Evolutionary conservation across 2,888 invertebrate species (phyloP).

Genomic region (Apodemia zela): DNA sequence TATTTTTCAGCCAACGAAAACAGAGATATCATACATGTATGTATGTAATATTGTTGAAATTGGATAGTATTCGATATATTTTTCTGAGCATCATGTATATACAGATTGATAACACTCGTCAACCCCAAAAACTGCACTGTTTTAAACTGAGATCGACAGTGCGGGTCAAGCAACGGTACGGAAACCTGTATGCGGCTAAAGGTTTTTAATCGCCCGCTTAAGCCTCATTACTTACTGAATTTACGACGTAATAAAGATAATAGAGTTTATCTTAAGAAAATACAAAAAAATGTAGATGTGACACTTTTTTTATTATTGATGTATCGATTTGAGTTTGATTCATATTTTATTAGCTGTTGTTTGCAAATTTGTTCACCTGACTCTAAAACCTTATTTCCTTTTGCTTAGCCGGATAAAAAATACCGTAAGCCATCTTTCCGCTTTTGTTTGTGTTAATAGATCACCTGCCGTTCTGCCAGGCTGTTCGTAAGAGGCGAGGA

Average conservation of each 20-base stretch:
- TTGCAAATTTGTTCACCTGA: too few relatives aligned
- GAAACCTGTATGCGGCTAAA: slow-evolving; percentile 58
- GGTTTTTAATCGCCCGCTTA: slow-evolving; percentile 39
- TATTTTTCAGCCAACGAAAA: too few relatives aligned
- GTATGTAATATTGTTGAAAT: too few relatives aligned
- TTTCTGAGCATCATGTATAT: not conserved
- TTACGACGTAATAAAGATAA: slow-evolving; percentile 9
- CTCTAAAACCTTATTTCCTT: too few relatives aligned
- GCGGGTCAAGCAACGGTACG: slow-evolving; percentile 69
- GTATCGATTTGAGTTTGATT: too few relatives aligned
- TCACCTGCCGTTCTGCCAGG: too few relatives aligned
- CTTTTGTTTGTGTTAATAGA: too few relatives aligned
- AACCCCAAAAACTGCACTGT: slow-evolving; percentile 63
- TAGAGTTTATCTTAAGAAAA: not conserved
- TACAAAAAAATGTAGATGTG: not conserved
- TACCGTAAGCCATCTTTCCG: too few relatives aligned
- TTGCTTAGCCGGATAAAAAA: too few relatives aligned
- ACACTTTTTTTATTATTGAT: not conserved
- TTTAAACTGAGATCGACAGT: slow-evolving; percentile 50
- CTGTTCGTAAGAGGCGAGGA: too few relatives aligned
- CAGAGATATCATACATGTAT: too few relatives aligned
- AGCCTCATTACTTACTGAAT: slow-evolving; percentile 17
- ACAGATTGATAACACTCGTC: not conserved
- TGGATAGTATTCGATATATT: not conserved
- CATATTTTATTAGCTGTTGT: too few relatives aligned